phyloP scores from a whole-genome alignment of 1,140 invertebrate genomes.

The Cardiocondyla obscurior region DNA sequence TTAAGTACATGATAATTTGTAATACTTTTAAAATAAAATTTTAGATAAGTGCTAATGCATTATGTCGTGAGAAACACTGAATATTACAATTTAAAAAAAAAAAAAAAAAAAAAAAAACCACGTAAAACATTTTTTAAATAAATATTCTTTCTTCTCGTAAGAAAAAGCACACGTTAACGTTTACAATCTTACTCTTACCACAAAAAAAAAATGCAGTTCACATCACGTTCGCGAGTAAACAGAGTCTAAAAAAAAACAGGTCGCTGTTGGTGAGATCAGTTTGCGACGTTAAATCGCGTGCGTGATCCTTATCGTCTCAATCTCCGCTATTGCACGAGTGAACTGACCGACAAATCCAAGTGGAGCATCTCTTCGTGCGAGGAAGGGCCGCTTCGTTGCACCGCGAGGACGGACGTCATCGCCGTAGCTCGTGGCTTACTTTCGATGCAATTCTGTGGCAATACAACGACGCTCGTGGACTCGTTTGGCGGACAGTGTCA shows the following conservation, averaged over 20 bases:
- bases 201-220: neutral
- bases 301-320: constrained; percentile 25
- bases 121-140: too few species aligned
- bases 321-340: neutral
- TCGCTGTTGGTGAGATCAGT: neutral
- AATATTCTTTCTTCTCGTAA: too few species aligned
- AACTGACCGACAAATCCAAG: neutral
- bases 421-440: neutral
- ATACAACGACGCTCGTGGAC: neutral
- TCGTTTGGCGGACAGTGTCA: neutral
- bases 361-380: neutral
- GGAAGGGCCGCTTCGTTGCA: neutral
- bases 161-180: neutral
- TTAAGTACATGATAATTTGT: too few species aligned
- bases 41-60: neutral
- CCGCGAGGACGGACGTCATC: constrained; percentile 1
- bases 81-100: neutral
- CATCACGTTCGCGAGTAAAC: neutral
- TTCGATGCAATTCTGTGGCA: neutral
- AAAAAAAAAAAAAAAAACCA: neutral
- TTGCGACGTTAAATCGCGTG: neutral
- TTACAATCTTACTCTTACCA: neutral
- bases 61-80: neutral
- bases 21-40: neutral
- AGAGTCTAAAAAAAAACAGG: neutral